These are phyloP conservation scores for Odontothrips loti DNA, from an alignment of 2,888 invertebrate species.

Conservation along the genomic window DNA sequence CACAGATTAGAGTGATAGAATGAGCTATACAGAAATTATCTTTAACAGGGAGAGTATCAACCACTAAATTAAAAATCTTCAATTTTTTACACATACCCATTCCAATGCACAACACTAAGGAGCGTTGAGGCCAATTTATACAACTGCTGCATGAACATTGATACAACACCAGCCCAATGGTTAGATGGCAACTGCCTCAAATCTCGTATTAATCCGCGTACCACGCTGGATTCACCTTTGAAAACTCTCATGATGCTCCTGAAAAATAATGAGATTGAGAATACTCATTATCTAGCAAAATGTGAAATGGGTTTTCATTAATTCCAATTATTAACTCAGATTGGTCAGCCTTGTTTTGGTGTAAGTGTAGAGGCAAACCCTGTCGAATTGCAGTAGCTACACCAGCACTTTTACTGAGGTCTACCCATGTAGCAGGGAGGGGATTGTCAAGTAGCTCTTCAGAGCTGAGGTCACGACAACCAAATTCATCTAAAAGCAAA, in stretches of 20 bases:
- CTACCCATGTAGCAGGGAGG: slow-evolving; percentile 3
- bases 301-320: neutral
- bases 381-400: neutral
- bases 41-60: no score
- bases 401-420: slow-evolving; percentile 20
- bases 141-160: slow-evolving; percentile 34
- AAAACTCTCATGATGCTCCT: neutral
- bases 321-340: neutral
- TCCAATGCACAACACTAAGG: slow-evolving; percentile 31
- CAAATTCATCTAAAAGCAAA: slow-evolving; percentile 37
- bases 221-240: neutral
- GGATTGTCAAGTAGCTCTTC: slow-evolving; percentile 33
- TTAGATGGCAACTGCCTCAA: slow-evolving; percentile 32
- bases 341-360: neutral
- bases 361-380: neutral
- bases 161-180: slow-evolving; percentile 33
- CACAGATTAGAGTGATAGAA: neutral
- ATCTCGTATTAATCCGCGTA: slow-evolving; percentile 26
- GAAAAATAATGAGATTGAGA: neutral
- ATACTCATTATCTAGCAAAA: no score
- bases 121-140: slow-evolving; percentile 33
- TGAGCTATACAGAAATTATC: neutral
- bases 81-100: neutral
- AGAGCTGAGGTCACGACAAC: slow-evolving; percentile 36
- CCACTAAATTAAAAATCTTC: no score